A percentile compares a stretch with the other conserved stretches of the same genome.
These are phyloP conservation scores for Entomyzon cyanotis DNA, from an alignment of 2,113 vertebrate genomes.

Conservation along the genomic window DNA sequence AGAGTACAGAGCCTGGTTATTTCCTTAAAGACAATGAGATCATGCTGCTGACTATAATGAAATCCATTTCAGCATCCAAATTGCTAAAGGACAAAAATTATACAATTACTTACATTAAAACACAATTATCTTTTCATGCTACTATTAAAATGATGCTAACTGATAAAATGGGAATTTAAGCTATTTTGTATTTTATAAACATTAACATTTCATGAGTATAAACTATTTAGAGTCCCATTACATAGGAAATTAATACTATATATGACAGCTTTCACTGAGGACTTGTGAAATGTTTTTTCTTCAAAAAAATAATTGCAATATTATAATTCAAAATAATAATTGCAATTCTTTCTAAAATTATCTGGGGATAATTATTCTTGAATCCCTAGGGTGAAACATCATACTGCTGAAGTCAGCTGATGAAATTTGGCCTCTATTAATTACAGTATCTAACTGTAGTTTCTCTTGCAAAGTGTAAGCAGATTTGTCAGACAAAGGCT, in stretches of 20 bases:
- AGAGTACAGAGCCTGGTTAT: background rate
- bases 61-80: slow-evolving; percentile 7
- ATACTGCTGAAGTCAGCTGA: background rate
- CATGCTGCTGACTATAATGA: background rate
- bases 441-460: background rate
- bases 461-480: background rate
- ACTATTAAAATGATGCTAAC: background rate
- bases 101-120: slow-evolving; percentile 24
- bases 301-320: background rate
- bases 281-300: background rate
- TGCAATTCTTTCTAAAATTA: background rate
- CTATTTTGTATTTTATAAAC: slow-evolving; percentile 10
- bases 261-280: background rate
- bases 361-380: background rate
- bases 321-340: background rate
- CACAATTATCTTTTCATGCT: background rate
- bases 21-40: background rate
- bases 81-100: background rate
- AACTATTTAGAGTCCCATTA: background rate
- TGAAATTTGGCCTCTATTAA: background rate
- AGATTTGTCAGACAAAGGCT: background rate
- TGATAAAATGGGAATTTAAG: background rate
- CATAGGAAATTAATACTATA: background rate
- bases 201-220: background rate
- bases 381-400: background rate